A percentile compares a stretch with the other conserved stretches of the same genome.
Conservation (phyloP, 2,113 vertebrate species). For the Pangasianodon gigas region DNA sequence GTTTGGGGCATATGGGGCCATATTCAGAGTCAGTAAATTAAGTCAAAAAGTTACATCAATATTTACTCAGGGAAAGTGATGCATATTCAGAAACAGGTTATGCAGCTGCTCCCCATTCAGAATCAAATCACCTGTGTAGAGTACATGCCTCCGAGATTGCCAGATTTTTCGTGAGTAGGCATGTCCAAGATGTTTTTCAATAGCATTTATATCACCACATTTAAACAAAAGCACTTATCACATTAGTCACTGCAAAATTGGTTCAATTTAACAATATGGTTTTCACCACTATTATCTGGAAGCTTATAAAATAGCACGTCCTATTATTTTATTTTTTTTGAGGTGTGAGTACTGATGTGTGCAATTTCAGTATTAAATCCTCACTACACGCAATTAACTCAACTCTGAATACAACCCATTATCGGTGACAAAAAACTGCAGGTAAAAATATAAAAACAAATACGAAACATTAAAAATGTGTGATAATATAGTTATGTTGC, state of each 20-base stretch:
- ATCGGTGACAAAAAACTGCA: neutral
- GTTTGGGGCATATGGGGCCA: neutral
- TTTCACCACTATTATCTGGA: neutral
- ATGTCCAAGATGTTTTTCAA: neutral
- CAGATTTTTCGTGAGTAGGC: neutral
- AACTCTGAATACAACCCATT: neutral
- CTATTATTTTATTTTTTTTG: neutral
- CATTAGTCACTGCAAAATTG: neutral
- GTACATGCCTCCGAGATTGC: neutral
- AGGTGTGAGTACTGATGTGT: neutral
- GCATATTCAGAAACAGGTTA: neutral
- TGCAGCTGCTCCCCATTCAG: neutral
- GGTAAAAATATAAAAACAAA: neutral
- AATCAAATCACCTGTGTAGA: neutral
- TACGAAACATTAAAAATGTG: neutral
- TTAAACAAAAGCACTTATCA: neutral
- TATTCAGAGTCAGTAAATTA: neutral
- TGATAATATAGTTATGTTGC: neutral
- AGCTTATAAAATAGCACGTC: neutral
- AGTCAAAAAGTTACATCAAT: neutral
- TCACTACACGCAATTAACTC: neutral
- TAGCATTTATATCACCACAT: neutral
- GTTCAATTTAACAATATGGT: neutral
- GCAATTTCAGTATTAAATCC: neutral
- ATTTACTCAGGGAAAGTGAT: conserved; percentile 9